Percentiles rank a stretch among this genome's conserved stretches.
phyloP scores from a whole-genome alignment of 2,113 vertebrate genomes.

The Anolis sagrei region DNA sequence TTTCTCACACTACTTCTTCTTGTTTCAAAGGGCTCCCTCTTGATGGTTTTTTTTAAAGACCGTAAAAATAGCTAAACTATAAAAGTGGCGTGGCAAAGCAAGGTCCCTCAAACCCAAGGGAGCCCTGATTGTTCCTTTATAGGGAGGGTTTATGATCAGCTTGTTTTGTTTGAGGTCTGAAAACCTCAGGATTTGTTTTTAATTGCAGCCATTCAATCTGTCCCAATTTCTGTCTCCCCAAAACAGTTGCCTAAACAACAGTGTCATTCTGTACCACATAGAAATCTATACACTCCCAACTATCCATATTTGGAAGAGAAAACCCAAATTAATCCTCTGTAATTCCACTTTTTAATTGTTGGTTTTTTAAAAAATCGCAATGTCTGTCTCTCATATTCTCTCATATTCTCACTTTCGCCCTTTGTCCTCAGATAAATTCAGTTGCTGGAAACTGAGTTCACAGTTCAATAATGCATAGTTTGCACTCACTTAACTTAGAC shows the following conservation, averaged over 20 bases:
- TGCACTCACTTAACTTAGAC: too few species aligned
- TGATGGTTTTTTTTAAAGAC: not conserved
- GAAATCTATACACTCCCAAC: not conserved
- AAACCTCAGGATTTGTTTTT: not conserved
- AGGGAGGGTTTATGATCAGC: not conserved
- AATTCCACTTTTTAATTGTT: too few species aligned
- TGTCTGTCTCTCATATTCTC: too few species aligned
- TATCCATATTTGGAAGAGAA: too few species aligned
- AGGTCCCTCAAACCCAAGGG: too few species aligned
- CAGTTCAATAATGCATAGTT: too few species aligned
- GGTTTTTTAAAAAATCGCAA: too few species aligned
- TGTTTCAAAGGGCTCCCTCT: not conserved
- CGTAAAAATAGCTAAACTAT: not conserved
- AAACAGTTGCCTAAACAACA: not conserved
- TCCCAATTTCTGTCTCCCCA: not conserved
- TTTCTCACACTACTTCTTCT: not conserved
- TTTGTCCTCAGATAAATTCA: too few species aligned
- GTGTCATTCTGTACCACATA: not conserved
- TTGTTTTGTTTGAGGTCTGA: not conserved
- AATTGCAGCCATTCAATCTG: not conserved
- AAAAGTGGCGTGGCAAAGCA: not conserved
- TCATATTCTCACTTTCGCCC: too few species aligned
- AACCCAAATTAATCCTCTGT: not conserved
- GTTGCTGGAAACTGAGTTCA: too few species aligned
- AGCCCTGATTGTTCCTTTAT: not conserved